phyloP scores from a whole-genome alignment of 2,797 vertebrate genomes.

The Cyclopterus lumpus region DNA sequence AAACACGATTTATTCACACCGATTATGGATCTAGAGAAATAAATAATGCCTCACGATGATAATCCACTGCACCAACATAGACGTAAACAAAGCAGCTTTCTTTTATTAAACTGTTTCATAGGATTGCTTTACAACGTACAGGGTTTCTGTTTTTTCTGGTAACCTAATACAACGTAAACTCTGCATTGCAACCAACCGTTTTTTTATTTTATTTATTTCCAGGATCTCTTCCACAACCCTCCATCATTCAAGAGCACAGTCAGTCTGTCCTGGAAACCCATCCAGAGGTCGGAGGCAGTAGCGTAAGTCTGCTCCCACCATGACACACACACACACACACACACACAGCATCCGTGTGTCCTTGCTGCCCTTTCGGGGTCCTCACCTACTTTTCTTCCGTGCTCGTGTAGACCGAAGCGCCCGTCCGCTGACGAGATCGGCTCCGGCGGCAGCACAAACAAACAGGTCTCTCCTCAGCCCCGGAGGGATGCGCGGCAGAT shows the following conservation, averaged over 20 bases:
- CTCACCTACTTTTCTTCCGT: background rate
- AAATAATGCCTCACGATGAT: background rate
- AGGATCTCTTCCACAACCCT: slow-evolving; percentile 99
- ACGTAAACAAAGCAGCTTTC: background rate
- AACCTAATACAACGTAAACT: background rate
- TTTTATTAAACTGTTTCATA: background rate
- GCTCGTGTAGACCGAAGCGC: slow-evolving; percentile 83
- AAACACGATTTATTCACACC: background rate
- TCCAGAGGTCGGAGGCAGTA: slow-evolving; percentile 92
- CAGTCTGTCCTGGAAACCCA: slow-evolving; percentile 98
- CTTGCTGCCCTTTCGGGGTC: background rate
- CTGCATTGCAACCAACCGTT: background rate
- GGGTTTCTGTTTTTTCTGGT: background rate
- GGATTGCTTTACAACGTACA: background rate
- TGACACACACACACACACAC: too few species aligned
- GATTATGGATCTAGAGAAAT: too few species aligned
- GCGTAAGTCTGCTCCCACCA: slow-evolving; percentile 83
- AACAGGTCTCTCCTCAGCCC: slow-evolving; percentile 88
- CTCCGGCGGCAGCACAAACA: slow-evolving; percentile 88
- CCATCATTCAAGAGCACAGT: slow-evolving; percentile 98
- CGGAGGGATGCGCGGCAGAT: slow-evolving; percentile 96
- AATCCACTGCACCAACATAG: background rate
- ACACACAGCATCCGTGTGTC: background rate
- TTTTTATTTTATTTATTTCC: background rate
- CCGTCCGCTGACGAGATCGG: slow-evolving; percentile 87